A percentile compares a stretch with the other conserved stretches of the same genome.
phyloP scores from a whole-genome alignment of 2,888 invertebrate genomes.

The Ennomos quercinarius region DNA sequence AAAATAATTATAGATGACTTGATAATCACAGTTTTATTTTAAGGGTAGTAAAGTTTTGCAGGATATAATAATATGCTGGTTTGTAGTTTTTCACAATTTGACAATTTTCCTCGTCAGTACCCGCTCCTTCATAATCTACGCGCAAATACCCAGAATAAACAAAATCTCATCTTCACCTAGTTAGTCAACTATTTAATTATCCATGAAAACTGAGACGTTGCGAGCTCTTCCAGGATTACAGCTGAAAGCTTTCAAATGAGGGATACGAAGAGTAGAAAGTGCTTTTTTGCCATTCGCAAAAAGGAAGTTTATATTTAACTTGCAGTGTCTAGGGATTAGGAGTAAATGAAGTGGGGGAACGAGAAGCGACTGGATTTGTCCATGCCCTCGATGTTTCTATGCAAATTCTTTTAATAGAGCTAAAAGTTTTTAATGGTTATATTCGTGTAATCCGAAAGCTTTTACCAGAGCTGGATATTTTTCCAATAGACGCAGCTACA shows the following conservation, averaged over 20 bases:
- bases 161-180: conserved; percentile 36
- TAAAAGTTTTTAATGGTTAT: not conserved
- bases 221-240: conserved; percentile 41
- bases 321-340: conserved; percentile 27
- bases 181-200: conserved; percentile 51
- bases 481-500: no score
- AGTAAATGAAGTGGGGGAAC: conserved; percentile 23
- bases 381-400: conserved; percentile 6
- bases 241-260: conserved; percentile 54
- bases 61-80: no score
- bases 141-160: not conserved
- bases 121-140: not conserved
- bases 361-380: conserved; percentile 10
- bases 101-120: no score
- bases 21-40: no score
- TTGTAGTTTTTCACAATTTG: no score
- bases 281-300: conserved; percentile 38
- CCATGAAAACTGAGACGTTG: conserved; percentile 46
- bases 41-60: no score
- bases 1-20: no score
- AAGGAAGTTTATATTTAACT: conserved; percentile 37
- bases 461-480: no score
- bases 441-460: no score
- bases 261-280: conserved; percentile 15
- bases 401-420: not conserved